Conservation (phyloP, 2,888 invertebrate species). For the Scaptodrosophila latifasciaeformis region DNA sequence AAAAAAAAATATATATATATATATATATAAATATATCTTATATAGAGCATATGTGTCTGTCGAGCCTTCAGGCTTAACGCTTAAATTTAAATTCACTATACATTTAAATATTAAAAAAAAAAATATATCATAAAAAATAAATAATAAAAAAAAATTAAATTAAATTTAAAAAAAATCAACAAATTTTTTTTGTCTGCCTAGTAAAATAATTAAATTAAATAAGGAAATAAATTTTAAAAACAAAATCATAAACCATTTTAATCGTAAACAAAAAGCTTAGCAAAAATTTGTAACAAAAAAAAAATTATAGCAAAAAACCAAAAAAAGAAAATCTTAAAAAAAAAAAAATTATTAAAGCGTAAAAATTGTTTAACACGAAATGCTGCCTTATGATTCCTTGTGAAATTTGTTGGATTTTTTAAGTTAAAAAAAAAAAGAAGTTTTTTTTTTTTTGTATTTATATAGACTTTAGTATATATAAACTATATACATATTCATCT, state of each 20-base stretch:
- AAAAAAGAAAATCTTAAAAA: slow-evolving; percentile 8
- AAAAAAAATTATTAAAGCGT: slow-evolving; percentile 12
- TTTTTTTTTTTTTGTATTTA: slow-evolving; percentile 2
- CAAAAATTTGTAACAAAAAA: slow-evolving; percentile 43
- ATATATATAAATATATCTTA: slow-evolving; percentile 28
- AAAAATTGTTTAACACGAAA: slow-evolving; percentile 45
- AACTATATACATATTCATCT: too few relatives aligned
- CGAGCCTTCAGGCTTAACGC: slow-evolving; percentile 39
- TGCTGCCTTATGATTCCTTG: slow-evolving; percentile 73
- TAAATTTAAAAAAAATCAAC: slow-evolving; percentile 24
- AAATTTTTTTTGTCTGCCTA: slow-evolving; percentile 46
- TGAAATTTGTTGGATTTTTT: slow-evolving; percentile 61
- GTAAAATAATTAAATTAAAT: slow-evolving; percentile 35
- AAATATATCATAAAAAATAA: slow-evolving; percentile 2
- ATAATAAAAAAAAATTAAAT: background rate
- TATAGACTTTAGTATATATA: slow-evolving; percentile 11
- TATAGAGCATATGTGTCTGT: slow-evolving; percentile 43
- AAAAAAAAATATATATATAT: background rate
- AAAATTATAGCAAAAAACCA: slow-evolving; percentile 2
- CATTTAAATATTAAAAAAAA: slow-evolving; percentile 18
- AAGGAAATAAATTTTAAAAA: slow-evolving; percentile 9
- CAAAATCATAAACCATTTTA: slow-evolving; percentile 36
- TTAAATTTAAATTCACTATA: slow-evolving; percentile 48
- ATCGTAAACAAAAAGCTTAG: slow-evolving; percentile 41
- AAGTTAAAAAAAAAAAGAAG: slow-evolving; percentile 35